A percentile compares a stretch with the other conserved stretches of the same genome.
phyloP scores from a whole-genome alignment of 2,113 vertebrate genomes.

The Tetrao urogallus region DNA sequence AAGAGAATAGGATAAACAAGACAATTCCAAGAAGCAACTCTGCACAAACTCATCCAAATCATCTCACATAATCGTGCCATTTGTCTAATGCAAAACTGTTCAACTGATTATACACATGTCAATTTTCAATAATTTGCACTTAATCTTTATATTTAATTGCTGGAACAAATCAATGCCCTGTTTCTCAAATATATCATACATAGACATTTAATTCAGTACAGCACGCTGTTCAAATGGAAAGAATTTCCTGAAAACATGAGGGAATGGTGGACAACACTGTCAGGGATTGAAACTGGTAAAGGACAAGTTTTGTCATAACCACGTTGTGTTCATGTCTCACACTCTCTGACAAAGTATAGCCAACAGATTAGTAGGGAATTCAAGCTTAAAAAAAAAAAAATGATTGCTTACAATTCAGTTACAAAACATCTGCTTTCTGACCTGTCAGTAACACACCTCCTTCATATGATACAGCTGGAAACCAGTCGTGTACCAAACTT shows the following conservation, averaged over 20 bases:
- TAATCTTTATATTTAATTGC: neutral
- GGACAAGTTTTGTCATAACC: neutral
- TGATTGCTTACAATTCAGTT: neutral
- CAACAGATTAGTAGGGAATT: neutral
- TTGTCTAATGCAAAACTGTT: neutral
- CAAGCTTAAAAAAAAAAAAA: neutral
- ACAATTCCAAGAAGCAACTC: neutral
- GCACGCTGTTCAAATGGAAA: neutral
- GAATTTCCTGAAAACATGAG: neutral
- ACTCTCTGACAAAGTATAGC: neutral
- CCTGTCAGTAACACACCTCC: neutral
- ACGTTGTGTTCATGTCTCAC: neutral
- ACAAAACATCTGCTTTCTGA: neutral
- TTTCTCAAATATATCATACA: neutral
- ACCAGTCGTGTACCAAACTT: neutral
- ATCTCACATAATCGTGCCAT: neutral
- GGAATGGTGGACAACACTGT: neutral
- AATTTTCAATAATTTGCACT: neutral
- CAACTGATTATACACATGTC: neutral
- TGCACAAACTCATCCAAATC: neutral
- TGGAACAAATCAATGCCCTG: neutral
- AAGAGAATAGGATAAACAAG: neutral
- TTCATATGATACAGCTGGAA: neutral
- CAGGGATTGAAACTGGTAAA: neutral
- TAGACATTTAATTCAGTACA: neutral